These are phyloP conservation scores for Calidris pugnax DNA, from an alignment of 2,113 vertebrate genomes.

Conservation along the genomic window DNA sequence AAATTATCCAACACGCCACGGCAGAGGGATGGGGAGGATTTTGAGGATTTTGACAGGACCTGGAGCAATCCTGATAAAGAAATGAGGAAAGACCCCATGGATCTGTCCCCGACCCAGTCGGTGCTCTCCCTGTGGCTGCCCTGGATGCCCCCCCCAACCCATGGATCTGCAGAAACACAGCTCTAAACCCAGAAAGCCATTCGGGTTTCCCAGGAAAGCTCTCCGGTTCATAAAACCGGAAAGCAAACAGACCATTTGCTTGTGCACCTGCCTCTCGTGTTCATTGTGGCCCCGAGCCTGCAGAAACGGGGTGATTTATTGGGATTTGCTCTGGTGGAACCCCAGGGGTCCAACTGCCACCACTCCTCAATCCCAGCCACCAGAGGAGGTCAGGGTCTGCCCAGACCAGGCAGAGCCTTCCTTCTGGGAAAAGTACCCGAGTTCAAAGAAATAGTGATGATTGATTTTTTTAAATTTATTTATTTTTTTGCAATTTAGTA, in stretches of 20 bases:
- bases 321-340: not conserved
- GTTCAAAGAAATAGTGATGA: no score
- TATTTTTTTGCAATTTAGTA: not conserved
- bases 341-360: not conserved
- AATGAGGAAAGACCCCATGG: no score
- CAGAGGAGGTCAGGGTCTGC: no score
- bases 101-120: accelerated
- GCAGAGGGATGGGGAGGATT: not conserved
- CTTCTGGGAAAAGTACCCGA: not conserved
- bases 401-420: not conserved
- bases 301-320: not conserved
- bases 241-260: not conserved
- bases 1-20: accelerated
- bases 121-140: not conserved
- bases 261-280: no score
- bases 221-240: not conserved
- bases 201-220: not conserved
- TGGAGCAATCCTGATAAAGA: not conserved
- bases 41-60: not conserved
- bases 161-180: no score
- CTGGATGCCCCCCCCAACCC: accelerated
- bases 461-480: not conserved
- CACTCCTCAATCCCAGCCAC: not conserved
- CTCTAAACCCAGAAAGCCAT: not conserved
- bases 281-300: not conserved